Conservation (phyloP, 2,888 invertebrate genomes). For the Nephrotoma flavescens region DNA sequence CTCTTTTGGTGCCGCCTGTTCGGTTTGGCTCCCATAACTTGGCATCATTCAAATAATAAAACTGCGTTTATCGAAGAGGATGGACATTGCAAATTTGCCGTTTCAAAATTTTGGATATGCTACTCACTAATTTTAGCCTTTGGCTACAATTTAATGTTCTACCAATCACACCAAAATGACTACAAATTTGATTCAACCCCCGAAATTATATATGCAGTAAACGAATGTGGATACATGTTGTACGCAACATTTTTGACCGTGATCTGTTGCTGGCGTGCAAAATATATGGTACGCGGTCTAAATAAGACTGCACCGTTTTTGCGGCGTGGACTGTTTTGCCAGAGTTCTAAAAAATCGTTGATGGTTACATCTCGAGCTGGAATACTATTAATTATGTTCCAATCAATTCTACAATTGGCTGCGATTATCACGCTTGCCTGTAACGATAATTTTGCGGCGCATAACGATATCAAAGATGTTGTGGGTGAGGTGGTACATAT, state of each 20-base stretch:
- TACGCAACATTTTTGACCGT: not conserved
- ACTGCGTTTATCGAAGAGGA: not conserved
- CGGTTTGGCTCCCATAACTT: slow-evolving; percentile 4
- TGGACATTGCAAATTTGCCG: slow-evolving; percentile 3
- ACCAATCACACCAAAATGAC: not conserved
- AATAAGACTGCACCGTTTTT: not conserved
- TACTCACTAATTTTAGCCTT: not conserved
- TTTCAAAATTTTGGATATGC: slow-evolving; percentile 1
- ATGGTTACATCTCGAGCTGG: not conserved
- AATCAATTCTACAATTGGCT: not conserved
- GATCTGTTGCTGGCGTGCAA: not conserved
- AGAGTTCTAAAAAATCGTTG: slow-evolving; percentile 3
- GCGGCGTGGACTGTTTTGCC: slow-evolving; percentile 6
- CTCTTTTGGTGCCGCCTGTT: slow-evolving; percentile 6
- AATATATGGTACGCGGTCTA: not conserved
- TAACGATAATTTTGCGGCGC: not conserved
- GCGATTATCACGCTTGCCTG: not conserved
- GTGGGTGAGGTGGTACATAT: not conserved
- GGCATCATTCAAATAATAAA: not conserved
- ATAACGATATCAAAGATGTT: not conserved
- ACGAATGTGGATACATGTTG: not conserved
- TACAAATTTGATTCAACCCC: not conserved
- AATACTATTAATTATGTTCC: not conserved
- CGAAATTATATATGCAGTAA: not conserved
- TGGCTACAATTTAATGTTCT: not conserved